Conservation (phyloP, 2,888 invertebrate genomes). For the Melieria crassipennis region DNA sequence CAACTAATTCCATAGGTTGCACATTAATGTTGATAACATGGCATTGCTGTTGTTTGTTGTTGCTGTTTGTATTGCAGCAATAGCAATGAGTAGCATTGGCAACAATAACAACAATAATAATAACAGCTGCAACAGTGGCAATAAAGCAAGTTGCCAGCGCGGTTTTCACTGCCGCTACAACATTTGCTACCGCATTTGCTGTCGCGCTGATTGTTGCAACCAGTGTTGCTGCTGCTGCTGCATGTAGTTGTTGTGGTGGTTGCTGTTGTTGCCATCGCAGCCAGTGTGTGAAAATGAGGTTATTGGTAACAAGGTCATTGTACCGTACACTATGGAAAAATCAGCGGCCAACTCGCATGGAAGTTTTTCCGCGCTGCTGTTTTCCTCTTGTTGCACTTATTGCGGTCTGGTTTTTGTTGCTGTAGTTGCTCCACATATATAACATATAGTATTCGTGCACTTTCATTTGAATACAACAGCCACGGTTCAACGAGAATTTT, state of each 20-base stretch:
- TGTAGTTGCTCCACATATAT: no score
- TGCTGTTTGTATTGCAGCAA: neutral
- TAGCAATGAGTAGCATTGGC: conserved; percentile 15
- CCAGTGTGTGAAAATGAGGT: conserved; percentile 48
- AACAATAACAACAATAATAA: conserved; percentile 10
- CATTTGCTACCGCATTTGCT: no score
- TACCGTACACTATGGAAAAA: conserved; percentile 26
- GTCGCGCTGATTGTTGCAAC: no score
- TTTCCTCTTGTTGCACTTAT: no score
- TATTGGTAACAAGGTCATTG: conserved; percentile 52
- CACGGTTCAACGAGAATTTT: no score
- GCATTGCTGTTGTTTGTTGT: conserved; percentile 1
- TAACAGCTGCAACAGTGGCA: neutral
- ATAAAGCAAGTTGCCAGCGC: no score
- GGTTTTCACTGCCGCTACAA: no score
- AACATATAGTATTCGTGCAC: no score
- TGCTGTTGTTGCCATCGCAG: conserved; percentile 18
- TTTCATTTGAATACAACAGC: no score
- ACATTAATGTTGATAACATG: neutral
- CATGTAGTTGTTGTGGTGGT: neutral
- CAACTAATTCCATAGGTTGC: no score
- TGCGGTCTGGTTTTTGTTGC: no score
- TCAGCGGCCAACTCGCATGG: neutral
- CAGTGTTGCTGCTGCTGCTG: neutral
- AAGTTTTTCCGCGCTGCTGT: no score